Evolutionary conservation across 2,888 invertebrate species (phyloP), one percentile per base, ranked within the genome.

Genomic region (Caenorhabditis becei): DNA sequence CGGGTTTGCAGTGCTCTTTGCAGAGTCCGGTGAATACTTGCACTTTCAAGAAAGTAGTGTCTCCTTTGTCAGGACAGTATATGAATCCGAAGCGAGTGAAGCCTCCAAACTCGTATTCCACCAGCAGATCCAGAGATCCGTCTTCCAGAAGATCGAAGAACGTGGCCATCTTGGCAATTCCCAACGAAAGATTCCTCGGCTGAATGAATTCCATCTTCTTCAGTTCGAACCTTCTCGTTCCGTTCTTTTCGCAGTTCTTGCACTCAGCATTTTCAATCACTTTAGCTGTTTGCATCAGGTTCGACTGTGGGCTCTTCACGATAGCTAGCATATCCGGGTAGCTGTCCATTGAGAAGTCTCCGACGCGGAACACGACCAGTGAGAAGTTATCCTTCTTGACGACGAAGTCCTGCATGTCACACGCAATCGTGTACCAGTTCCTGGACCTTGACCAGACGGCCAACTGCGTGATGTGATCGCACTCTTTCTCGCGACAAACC

Each of bases 21-120:
- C 88, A 87, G 10, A 85, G 84, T 26, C 82, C 86, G 4, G 89
- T 87, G 83, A 88, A 89, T 4, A 89, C 84, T 65, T 91, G 89
- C 16, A 89, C 89, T 72, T 91, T 91, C 41, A 91, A 80, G 81
- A 91, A 91, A 1, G 91, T 90, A 2, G 91, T 91, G 75, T 91
- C 91, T 16, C 88, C 89, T 62, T 90, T 87, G 56, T 89, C 87
- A 2, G 86, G 86, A 61, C 86, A 72, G 8, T 59, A 53, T 1
- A 86, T 81, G 69, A 86, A 86, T 56, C 71, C 74, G 28, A 69
- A 53, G 3, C 67, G 71, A 11, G 63, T 75, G 41, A 53, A 20
- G n/a, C 32, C 41, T 11, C 41, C 53, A 63, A 54, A 80, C 10
- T 75, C 78, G 79, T 90, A 90, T 66, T 90, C 89, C 10, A 89